A percentile compares a stretch with the other conserved stretches of the same genome.
Conservation (phyloP, 2,113 vertebrate genomes). For the Platichthys flesus region DNA sequence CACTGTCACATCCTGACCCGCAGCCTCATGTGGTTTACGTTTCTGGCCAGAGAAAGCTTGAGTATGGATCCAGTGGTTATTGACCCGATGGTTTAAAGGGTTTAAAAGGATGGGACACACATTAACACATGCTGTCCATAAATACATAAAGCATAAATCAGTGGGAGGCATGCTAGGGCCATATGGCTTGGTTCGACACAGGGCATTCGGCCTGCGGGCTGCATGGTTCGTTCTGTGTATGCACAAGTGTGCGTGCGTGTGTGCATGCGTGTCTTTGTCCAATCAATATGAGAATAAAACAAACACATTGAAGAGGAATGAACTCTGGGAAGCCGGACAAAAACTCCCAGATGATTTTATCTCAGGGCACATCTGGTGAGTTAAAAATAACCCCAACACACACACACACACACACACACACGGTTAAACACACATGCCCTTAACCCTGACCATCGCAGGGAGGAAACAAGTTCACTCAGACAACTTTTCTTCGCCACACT, state of each 20-base stretch:
- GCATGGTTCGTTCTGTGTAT: background rate
- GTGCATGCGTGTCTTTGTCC: conserved; percentile 39
- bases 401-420: conserved; percentile 6
- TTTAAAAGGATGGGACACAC: conserved; percentile 50
- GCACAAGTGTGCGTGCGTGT: conserved; percentile 10
- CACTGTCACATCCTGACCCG: conserved; percentile 41
- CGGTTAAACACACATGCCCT: conserved; percentile 34
- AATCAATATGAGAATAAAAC: conserved; percentile 73
- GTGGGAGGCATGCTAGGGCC: conserved; percentile 27
- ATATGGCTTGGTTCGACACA: conserved; percentile 28
- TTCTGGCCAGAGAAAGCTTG: conserved; percentile 37
- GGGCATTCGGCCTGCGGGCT: conserved; percentile 51
- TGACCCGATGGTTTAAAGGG: conserved; percentile 66
- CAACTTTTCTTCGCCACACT: conserved; percentile 61
- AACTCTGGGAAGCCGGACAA: conserved; percentile 64
- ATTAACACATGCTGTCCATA: conserved; percentile 44
- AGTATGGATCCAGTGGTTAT: conserved; percentile 69
- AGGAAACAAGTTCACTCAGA: conserved; percentile 65
- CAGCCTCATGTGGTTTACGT: conserved; percentile 57
- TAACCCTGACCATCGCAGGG: conserved; percentile 57
- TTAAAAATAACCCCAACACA: conserved; percentile 73
- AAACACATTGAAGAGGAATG: conserved; percentile 71
- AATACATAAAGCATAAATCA: conserved; percentile 66
- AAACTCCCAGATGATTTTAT: conserved; percentile 75
- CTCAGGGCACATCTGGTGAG: conserved; percentile 74